A percentile compares a stretch with the other conserved stretches of the same genome.
These are phyloP conservation scores for Yponomeuta sedellus DNA, from an alignment of 2,888 invertebrate genomes.

Conservation along the genomic window DNA sequence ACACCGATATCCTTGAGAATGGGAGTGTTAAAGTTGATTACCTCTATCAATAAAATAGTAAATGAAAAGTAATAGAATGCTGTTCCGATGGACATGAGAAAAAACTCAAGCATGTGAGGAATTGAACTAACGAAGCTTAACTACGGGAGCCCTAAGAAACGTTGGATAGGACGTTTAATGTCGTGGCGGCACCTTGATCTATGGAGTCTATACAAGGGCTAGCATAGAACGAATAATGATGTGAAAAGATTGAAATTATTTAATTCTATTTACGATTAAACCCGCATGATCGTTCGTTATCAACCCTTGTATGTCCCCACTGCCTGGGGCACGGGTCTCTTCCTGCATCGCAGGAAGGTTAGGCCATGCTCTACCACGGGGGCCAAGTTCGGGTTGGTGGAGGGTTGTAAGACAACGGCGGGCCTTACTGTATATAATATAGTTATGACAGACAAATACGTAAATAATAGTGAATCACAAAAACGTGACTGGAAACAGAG, in stretches of 20 bases:
- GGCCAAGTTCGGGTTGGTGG: too few species aligned
- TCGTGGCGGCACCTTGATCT: conserved; percentile 8
- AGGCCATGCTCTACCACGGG: too few species aligned
- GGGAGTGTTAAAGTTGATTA: not conserved
- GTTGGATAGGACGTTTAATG: conserved; percentile 2
- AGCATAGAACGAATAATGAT: not conserved
- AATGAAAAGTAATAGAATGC: not conserved
- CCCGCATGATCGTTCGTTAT: too few species aligned
- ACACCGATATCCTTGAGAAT: not conserved
- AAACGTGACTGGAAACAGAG: too few species aligned
- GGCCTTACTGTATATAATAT: too few species aligned
- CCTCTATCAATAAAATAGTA: not conserved
- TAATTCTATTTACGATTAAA: too few species aligned
- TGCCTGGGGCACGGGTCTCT: too few species aligned
- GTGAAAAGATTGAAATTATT: not conserved
- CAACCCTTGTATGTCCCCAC: too few species aligned
- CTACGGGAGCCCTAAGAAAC: not conserved
- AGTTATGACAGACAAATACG: too few species aligned
- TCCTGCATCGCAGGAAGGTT: too few species aligned
- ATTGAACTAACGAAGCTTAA: conserved; percentile 10
- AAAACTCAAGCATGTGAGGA: conserved; percentile 3
- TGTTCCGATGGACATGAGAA: not conserved
- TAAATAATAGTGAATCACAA: too few species aligned
- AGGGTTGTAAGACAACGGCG: too few species aligned
- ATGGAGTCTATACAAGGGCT: not conserved